Evolutionary conservation across 2,113 vertebrate genomes (phyloP).

Genomic region (Tachuris rubrigastra): DNA sequence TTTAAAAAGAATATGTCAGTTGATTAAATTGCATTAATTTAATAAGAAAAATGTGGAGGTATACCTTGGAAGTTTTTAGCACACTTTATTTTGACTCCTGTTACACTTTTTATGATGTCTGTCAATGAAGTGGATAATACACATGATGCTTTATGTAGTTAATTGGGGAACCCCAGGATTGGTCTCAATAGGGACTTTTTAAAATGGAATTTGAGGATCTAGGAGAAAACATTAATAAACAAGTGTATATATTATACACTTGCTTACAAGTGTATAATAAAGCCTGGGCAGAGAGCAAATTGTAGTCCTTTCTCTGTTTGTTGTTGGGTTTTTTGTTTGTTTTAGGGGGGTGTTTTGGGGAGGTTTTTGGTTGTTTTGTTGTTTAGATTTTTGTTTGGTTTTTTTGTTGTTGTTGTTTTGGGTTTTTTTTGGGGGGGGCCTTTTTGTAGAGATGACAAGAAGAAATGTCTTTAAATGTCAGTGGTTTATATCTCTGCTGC

Average conservation of each 20-base stretch:
- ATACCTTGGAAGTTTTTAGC: background rate
- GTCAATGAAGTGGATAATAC: background rate
- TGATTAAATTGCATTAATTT: background rate
- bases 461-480: background rate
- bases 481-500: background rate
- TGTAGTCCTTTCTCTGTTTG: background rate
- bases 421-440: too few relatives aligned
- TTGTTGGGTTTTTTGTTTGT: background rate
- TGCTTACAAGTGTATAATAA: background rate
- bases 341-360: too few relatives aligned
- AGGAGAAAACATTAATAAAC: background rate
- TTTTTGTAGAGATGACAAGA: background rate
- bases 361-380: background rate
- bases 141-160: background rate
- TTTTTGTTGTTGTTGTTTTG: too few relatives aligned
- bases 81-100: background rate
- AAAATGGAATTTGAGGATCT: background rate
- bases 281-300: background rate
- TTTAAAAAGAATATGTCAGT: background rate
- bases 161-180: background rate
- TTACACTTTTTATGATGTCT: background rate
- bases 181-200: background rate
- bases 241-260: background rate
- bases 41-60: background rate
- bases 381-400: too few relatives aligned